Evolutionary conservation across 2,888 invertebrate species (phyloP).

Genomic region (Drosophila longiperda): DNA sequence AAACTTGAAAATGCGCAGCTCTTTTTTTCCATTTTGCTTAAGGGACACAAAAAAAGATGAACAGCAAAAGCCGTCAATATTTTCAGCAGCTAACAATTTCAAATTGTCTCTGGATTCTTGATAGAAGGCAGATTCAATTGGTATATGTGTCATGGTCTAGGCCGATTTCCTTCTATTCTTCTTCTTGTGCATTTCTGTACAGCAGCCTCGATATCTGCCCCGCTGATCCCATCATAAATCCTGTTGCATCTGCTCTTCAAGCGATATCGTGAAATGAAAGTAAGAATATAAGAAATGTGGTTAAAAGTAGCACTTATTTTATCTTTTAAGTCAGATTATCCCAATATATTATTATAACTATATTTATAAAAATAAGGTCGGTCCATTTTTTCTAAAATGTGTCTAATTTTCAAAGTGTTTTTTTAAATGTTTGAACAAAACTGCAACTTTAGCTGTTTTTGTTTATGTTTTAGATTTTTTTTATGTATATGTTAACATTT

Average conservation of each 20-base stretch:
- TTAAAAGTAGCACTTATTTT: not conserved
- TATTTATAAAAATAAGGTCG: too few species aligned
- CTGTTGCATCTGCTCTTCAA: constrained; percentile 11
- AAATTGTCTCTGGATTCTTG: constrained; percentile 5
- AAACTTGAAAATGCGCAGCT: constrained; percentile 45
- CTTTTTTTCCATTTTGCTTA: not conserved
- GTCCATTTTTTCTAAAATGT: too few species aligned
- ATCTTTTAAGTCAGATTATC: not conserved
- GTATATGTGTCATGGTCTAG: constrained; percentile 20
- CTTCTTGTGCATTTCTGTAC: not conserved
- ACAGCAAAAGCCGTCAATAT: constrained; percentile 47
- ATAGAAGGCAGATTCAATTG: constrained; percentile 14
- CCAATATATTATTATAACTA: too few species aligned
- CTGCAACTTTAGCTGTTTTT: too few species aligned
- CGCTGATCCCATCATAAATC: constrained; percentile 13
- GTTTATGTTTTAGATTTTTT: too few species aligned
- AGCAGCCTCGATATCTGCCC: constrained; percentile 15
- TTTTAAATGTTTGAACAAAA: not conserved
- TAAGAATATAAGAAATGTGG: not conserved
- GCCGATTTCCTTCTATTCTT: constrained; percentile 11
- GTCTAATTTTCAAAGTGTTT: not conserved
- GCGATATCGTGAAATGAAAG: not conserved
- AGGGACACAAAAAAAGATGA: not conserved
- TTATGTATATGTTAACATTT: too few species aligned
- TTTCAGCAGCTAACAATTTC: constrained; percentile 41